Conservation (phyloP, 2,113 vertebrate genomes). For the Siniperca chuatsi region DNA sequence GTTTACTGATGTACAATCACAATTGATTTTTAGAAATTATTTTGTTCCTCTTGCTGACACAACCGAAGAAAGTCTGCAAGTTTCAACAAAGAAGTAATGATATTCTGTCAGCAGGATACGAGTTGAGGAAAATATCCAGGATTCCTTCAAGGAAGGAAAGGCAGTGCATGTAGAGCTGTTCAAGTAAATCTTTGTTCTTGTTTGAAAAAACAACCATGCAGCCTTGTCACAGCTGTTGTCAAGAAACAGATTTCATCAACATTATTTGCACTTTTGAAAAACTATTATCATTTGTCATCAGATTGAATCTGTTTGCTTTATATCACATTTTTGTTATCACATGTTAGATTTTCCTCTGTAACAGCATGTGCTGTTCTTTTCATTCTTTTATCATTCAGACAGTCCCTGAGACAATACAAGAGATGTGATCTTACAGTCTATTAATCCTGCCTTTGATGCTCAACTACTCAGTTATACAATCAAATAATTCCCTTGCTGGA, state of each 20-base stretch:
- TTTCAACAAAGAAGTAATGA: conserved; percentile 42
- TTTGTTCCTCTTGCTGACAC: conserved; percentile 54
- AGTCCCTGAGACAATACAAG: not conserved
- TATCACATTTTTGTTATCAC: conserved; percentile 14
- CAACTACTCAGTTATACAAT: not conserved
- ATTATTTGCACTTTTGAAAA: conserved; percentile 11
- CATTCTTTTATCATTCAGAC: not conserved
- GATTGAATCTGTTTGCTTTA: conserved; percentile 7
- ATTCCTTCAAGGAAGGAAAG: conserved; percentile 19
- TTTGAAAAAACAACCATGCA: not conserved
- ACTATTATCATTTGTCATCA: conserved; percentile 8
- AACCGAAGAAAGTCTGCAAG: conserved; percentile 28
- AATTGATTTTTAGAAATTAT: conserved; percentile 41
- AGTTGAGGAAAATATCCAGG: conserved; percentile 27
- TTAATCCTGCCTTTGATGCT: conserved; percentile 18
- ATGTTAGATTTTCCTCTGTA: not conserved
- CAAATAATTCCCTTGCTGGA: not conserved
- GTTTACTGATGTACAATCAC: conserved; percentile 50
- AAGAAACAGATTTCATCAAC: conserved; percentile 25
- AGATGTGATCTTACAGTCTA: not conserved
- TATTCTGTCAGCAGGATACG: conserved; percentile 39
- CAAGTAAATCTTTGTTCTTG: conserved; percentile 34
- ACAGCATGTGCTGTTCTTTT: not conserved
- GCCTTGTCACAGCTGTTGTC: conserved; percentile 17
- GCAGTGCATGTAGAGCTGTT: not conserved